phyloP scores from a whole-genome alignment of 2,113 vertebrate genomes.

The Thamnophis sirtalis region DNA sequence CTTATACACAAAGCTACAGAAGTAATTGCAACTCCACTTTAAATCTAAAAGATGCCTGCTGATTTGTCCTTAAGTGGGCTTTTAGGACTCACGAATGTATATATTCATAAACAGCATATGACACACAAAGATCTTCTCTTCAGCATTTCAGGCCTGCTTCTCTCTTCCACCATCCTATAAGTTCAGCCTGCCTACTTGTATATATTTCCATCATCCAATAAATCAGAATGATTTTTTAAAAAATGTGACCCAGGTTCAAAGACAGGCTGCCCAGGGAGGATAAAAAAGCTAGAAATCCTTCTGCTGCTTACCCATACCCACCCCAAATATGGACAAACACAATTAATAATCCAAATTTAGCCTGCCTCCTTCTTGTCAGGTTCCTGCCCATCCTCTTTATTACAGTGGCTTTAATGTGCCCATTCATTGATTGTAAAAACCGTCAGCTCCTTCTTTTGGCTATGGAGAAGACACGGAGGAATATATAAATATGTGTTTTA shows the following conservation, averaged over 20 bases:
- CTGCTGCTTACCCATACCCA: not conserved
- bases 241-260: slow-evolving; percentile 5
- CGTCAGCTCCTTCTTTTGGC: not conserved
- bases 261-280: not conserved
- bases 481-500: too few species aligned
- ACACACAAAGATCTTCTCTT: not conserved
- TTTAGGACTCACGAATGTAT: not conserved
- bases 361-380: not conserved
- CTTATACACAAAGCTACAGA: not conserved
- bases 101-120: not conserved
- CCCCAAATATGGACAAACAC: slow-evolving; percentile 3
- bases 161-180: not conserved
- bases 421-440: not conserved
- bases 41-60: not conserved
- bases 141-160: not conserved
- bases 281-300: not conserved
- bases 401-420: not conserved
- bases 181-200: not conserved
- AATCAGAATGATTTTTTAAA: not conserved
- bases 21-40: not conserved
- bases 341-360: slow-evolving; percentile 3
- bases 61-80: not conserved
- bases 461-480: not conserved
- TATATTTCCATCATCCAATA: not conserved
- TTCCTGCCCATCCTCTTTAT: not conserved